These are phyloP conservation scores for Brachyhypopomus gauderio DNA, from an alignment of 2,113 vertebrate genomes.

Conservation along the genomic window DNA sequence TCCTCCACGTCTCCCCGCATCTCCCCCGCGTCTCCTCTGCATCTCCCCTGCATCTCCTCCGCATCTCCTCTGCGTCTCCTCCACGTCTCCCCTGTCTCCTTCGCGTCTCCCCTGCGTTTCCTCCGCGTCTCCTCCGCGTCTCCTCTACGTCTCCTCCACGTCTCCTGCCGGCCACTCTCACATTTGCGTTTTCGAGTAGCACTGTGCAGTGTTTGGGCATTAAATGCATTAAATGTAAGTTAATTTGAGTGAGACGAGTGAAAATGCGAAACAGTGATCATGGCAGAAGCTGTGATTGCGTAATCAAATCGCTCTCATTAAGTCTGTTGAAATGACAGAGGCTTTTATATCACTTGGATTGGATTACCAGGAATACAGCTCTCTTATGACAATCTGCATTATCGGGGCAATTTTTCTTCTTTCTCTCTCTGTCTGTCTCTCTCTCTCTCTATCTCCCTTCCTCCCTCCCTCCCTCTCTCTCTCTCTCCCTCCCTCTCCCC, in stretches of 20 bases:
- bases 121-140: too few relatives aligned
- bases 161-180: neutral
- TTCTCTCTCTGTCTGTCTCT: constrained; percentile 34
- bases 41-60: too few relatives aligned
- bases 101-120: neutral
- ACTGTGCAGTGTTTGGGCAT: constrained; percentile 27
- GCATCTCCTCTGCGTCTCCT: neutral
- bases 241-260: constrained; percentile 55
- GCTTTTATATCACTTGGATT: constrained; percentile 64
- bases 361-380: constrained; percentile 65
- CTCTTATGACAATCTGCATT: constrained; percentile 69
- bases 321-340: constrained; percentile 61
- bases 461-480: neutral
- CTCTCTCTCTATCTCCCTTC: constrained; percentile 9
- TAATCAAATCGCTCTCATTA: constrained; percentile 69
- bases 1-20: too few relatives aligned
- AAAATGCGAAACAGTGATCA: constrained; percentile 62
- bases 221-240: constrained; percentile 55
- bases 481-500: constrained; percentile 41
- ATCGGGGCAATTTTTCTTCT: constrained; percentile 64
- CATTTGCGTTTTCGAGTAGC: neutral
- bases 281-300: constrained; percentile 52
- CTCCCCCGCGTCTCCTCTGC: too few relatives aligned
- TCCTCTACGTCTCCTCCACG: too few relatives aligned
- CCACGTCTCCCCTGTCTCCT: too few relatives aligned